phyloP scores from a whole-genome alignment of 2,797 vertebrate genomes.

The Melanotaenia maccullochi region DNA sequence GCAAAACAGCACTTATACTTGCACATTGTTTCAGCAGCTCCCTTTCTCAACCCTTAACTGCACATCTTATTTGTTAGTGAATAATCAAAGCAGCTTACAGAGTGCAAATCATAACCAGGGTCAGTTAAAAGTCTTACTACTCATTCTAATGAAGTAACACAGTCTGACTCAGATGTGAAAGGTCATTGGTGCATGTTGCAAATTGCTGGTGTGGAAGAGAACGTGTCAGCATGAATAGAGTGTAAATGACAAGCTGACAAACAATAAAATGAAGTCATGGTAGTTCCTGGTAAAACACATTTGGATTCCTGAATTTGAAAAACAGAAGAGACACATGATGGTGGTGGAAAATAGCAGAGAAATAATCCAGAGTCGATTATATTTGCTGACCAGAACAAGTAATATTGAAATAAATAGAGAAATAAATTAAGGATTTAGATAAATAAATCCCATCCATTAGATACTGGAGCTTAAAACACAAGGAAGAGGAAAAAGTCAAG shows the following conservation, averaged over 20 bases:
- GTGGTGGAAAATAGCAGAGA: neutral
- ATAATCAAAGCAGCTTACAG: neutral
- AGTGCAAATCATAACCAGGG: neutral
- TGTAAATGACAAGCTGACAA: neutral
- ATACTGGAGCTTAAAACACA: neutral
- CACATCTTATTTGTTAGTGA: neutral
- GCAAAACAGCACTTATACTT: neutral
- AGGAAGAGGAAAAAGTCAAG: neutral
- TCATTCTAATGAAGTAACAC: neutral
- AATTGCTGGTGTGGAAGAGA: neutral
- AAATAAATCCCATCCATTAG: no score
- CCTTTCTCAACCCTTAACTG: neutral
- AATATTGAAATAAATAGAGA: slow-evolving; percentile 6
- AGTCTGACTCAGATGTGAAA: neutral
- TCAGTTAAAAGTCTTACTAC: neutral
- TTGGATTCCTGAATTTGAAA: neutral
- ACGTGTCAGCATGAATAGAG: neutral
- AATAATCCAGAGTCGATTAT: neutral
- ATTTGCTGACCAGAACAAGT: slow-evolving; percentile 2
- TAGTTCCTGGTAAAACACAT: neutral
- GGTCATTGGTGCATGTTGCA: neutral
- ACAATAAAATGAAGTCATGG: neutral
- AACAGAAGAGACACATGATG: neutral
- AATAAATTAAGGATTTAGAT: neutral
- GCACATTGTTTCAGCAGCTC: neutral